phyloP scores from a whole-genome alignment of 2,113 vertebrate genomes.

The Lampris megalopsis region DNA sequence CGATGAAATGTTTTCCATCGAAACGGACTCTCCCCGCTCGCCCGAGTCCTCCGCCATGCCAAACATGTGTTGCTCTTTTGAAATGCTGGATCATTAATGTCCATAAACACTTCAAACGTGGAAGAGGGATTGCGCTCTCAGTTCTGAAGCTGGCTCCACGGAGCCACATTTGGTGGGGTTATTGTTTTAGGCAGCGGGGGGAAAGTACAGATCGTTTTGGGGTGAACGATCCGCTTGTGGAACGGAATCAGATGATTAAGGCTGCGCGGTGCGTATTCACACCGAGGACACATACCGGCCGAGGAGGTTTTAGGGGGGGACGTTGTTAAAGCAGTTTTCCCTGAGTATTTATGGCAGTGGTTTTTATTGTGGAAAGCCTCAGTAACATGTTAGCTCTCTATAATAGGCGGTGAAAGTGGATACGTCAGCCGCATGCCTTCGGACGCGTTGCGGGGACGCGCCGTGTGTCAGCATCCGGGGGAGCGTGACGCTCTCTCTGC shows the following conservation, averaged over 20 bases:
- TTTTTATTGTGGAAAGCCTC: slow-evolving; percentile 20
- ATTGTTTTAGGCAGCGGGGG: slow-evolving; percentile 62
- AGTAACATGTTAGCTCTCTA: background rate
- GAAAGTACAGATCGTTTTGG: slow-evolving; percentile 45
- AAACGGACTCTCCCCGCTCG: slow-evolving; percentile 43
- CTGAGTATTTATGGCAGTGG: slow-evolving; percentile 29
- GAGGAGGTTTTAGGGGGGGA: slow-evolving; percentile 32
- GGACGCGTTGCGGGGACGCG: slow-evolving; percentile 6
- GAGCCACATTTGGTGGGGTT: slow-evolving; percentile 51
- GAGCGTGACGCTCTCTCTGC: background rate
- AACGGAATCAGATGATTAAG: slow-evolving; percentile 57
- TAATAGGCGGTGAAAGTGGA: slow-evolving; percentile 15
- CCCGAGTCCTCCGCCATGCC: slow-evolving; percentile 53
- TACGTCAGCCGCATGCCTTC: background rate
- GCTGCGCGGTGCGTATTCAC: slow-evolving; percentile 44
- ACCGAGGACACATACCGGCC: slow-evolving; percentile 59
- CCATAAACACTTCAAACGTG: slow-evolving; percentile 71
- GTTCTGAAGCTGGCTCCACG: slow-evolving; percentile 40
- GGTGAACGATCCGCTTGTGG: slow-evolving; percentile 42
- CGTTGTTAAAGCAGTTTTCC: slow-evolving; percentile 34
- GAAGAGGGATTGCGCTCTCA: slow-evolving; percentile 39
- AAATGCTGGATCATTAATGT: slow-evolving; percentile 72
- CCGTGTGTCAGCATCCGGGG: background rate
- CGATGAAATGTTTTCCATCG: slow-evolving; percentile 58
- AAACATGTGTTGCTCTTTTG: slow-evolving; percentile 77